Conservation (phyloP, 2,113 vertebrate genomes). For the Myotis lucifugus region DNA sequence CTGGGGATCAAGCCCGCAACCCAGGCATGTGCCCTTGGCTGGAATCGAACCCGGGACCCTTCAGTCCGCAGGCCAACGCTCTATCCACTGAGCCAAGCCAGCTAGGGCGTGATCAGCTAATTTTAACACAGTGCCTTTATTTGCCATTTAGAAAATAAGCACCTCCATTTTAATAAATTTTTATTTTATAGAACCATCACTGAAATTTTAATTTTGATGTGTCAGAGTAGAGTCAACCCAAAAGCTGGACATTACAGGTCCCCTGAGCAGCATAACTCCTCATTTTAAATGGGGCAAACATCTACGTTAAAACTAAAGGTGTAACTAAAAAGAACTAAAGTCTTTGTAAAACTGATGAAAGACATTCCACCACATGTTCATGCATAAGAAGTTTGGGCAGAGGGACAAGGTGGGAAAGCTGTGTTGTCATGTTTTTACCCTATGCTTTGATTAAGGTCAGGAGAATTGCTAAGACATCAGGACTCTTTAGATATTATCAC, state of each 20-base stretch:
- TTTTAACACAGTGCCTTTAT: conserved; percentile 12
- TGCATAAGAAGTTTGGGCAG: neutral
- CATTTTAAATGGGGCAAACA: neutral
- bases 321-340: neutral
- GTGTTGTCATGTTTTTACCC: neutral
- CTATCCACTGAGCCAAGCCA: too few relatives aligned
- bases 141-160: conserved; percentile 25
- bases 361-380: neutral
- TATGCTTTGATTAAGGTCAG: neutral
- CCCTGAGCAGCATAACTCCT: neutral
- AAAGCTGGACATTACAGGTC: neutral
- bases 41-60: too few relatives aligned
- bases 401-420: neutral
- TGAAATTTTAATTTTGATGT: conserved; percentile 42
- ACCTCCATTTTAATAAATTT: neutral
- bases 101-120: neutral
- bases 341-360: neutral
- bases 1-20: too few relatives aligned
- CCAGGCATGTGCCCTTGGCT: too few relatives aligned
- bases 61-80: too few relatives aligned
- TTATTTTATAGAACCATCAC: neutral
- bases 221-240: neutral
- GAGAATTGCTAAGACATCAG: neutral
- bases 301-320: conserved; percentile 26
- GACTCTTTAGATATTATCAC: neutral